These are phyloP conservation scores for Epistrophe grossulariae DNA, from an alignment of 2,888 invertebrate species.

Conservation along the genomic window DNA sequence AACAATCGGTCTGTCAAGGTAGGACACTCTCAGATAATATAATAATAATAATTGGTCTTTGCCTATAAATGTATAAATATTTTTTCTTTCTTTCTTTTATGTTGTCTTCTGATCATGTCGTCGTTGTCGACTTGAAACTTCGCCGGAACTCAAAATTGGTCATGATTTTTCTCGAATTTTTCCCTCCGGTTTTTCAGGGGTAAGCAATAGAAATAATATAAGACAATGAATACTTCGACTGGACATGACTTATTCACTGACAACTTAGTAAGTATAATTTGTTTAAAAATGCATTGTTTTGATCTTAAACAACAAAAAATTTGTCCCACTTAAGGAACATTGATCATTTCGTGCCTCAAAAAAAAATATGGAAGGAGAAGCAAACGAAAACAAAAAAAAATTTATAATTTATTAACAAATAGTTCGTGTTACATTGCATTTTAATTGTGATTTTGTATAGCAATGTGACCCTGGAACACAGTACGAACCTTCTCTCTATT, in stretches of 20 bases:
- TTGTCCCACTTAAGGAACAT: slow-evolving; percentile 38
- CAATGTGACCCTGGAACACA: slow-evolving; percentile 40
- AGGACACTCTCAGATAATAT: slow-evolving; percentile 38
- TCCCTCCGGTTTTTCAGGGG: neutral
- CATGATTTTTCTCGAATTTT: slow-evolving; percentile 20
- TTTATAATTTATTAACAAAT: slow-evolving; percentile 56
- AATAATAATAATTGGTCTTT: slow-evolving; percentile 38
- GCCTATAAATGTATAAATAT: slow-evolving; percentile 32
- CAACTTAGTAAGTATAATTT: slow-evolving; percentile 4
- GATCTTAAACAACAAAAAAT: neutral
- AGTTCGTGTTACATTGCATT: slow-evolving; percentile 65
- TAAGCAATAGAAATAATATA: neutral
- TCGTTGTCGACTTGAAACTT: slow-evolving; percentile 15
- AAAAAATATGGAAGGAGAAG: slow-evolving; percentile 6
- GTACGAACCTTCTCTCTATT: neutral
- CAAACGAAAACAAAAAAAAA: neutral
- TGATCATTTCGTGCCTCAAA: slow-evolving; percentile 7
- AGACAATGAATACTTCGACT: neutral
- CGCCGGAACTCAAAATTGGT: slow-evolving; percentile 15
- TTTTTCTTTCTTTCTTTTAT: neutral
- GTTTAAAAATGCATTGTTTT: slow-evolving; percentile 35
- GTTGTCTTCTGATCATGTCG: slow-evolving; percentile 6
- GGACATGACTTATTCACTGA: slow-evolving; percentile 11
- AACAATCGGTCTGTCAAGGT: slow-evolving; percentile 61
- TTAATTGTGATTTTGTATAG: slow-evolving; percentile 51